Evolutionary conservation across 2,888 invertebrate species (phyloP), one percentile per base, ranked within the genome.

Genomic region (Stomorhina lunata): DNA sequence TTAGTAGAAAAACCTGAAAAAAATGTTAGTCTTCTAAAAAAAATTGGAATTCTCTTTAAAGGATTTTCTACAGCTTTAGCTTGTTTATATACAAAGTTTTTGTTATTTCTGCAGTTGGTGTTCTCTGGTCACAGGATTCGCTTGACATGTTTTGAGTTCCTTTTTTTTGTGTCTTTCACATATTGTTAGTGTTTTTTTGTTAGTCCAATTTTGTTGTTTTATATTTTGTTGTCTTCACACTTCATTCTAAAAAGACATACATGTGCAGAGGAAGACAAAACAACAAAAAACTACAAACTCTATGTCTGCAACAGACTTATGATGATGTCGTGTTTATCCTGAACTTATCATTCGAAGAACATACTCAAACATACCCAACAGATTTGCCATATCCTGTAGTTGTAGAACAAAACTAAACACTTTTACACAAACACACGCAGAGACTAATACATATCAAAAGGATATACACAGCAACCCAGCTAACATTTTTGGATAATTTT

Each of bases 271-370:
- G 43, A 5, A 4, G 37, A 34, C 1, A 17, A 12, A 63, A 37
- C 9, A 29, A 40, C 29, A 55, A 12, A 27, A 50, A 63, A 40
- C 50, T 63, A 32, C n/a, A 45, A 48, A 65, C 5, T 45, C 1
- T 55, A 12, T 32, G 63, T 65, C 55, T 27, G 75, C 75, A 45
- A 17, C 29, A 63, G 73, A 73, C 75, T 53, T 75, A 65, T 34
- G 43, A 65, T 34, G 43, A 63, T 65, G 53, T 53, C 63, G 32
- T 53, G 53, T 65, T 73, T 73, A 73, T 43, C 32, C 32, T 32
- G 32, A 57, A 45, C 45, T 71, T 57, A 45, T 45, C 43, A 32
- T 57, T 32, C 55, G 4, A 43, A 15, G 34, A 12, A 22, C 25
- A 22, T n/a, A n/a, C 12, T 12, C 37, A 34, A 1, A 25, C 2